A percentile compares a stretch with the other conserved stretches of the same genome.
These are phyloP conservation scores for Ochropleura leucogaster DNA, from an alignment of 2,888 invertebrate species.

Conservation along the genomic window DNA sequence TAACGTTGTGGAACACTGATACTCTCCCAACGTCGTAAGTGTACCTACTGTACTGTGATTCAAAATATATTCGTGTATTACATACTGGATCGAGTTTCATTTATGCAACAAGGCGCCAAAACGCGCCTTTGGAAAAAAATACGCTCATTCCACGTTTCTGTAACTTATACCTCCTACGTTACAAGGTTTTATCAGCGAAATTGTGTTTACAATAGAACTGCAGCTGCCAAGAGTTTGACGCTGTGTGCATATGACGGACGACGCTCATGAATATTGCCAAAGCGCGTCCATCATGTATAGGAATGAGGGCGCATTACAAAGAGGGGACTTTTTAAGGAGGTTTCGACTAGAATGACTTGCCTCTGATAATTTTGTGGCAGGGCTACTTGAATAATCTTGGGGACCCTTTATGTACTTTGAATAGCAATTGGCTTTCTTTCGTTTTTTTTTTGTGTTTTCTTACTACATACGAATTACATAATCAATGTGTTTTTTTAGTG, in stretches of 20 bases:
- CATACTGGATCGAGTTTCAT: too few relatives aligned
- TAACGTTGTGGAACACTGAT: too few relatives aligned
- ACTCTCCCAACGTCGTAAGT: too few relatives aligned
- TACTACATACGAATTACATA: too few relatives aligned
- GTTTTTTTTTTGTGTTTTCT: not conserved
- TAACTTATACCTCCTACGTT: not conserved
- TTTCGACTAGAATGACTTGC: not conserved
- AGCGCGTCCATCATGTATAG: slow-evolving; percentile 8
- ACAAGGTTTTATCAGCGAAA: not conserved
- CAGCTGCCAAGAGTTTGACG: not conserved
- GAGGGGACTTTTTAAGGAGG: not conserved
- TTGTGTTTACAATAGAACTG: not conserved
- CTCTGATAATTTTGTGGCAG: not conserved
- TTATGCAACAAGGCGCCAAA: too few relatives aligned
- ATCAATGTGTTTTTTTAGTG: too few relatives aligned
- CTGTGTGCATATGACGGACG: slow-evolving; percentile 6
- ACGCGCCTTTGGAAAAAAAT: not conserved
- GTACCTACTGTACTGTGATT: too few relatives aligned
- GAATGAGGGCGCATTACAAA: not conserved
- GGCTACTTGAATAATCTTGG: not conserved
- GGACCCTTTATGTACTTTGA: not conserved
- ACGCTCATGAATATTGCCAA: slow-evolving; percentile 38
- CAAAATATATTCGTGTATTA: too few relatives aligned
- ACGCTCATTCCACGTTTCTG: not conserved
- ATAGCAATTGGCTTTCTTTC: too few relatives aligned